These are phyloP conservation scores for Cheilosia vulpina DNA, from an alignment of 2,888 invertebrate species.

Conservation along the genomic window DNA sequence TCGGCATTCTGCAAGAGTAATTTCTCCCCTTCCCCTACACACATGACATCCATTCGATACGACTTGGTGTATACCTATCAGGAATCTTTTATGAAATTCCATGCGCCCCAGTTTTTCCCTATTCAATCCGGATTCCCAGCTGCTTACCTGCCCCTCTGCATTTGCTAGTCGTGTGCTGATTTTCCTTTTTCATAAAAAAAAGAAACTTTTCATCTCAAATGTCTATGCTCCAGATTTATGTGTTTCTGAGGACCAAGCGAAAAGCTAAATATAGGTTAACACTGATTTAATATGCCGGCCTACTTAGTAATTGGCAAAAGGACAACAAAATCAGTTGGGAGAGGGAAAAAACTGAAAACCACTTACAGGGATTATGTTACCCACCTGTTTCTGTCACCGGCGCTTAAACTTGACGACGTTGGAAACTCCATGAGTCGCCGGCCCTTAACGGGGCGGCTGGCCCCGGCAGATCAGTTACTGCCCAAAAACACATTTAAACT, in stretches of 20 bases:
- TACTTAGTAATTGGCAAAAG: conserved; percentile 56
- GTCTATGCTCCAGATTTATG: conserved; percentile 65
- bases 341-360: not conserved
- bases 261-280: conserved; percentile 52
- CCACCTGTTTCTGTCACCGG: conserved; percentile 79
- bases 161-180: conserved; percentile 49
- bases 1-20: conserved; percentile 32
- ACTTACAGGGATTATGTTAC: conserved; percentile 63
- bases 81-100: conserved; percentile 50
- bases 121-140: conserved; percentile 52
- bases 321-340: conserved; percentile 2
- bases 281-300: conserved; percentile 65
- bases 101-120: conserved; percentile 61
- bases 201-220: conserved; percentile 31
- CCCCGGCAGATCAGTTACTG: conserved; percentile 80
- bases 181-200: conserved; percentile 41
- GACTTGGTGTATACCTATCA: conserved; percentile 3
- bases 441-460: conserved; percentile 84
- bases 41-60: conserved; percentile 38
- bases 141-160: conserved; percentile 9
- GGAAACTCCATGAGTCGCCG: conserved; percentile 84
- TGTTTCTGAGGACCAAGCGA: conserved; percentile 25
- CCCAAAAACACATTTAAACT: conserved; percentile 83
- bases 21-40: not conserved
- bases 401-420: conserved; percentile 81